Evolutionary conservation across 2,113 vertebrate species (phyloP), one percentile per base, ranked within the genome.

Genomic region (Cyanoramphus novaezelandiae): DNA sequence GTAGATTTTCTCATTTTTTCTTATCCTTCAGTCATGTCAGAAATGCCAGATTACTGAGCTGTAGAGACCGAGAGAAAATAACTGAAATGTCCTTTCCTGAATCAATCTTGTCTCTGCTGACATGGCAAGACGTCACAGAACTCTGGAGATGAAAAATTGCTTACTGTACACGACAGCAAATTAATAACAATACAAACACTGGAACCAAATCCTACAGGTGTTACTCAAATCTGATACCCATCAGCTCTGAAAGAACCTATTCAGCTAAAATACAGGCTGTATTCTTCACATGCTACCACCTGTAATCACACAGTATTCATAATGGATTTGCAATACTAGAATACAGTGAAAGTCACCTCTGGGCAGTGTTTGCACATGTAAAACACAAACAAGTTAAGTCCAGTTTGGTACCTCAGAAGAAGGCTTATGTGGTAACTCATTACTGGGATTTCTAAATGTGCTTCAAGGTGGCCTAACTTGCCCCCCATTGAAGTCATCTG

Each of bases 91-190:
- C 88, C 78, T 86, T 89, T 95, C 81, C 86, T 28, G 78, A 90
- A 91, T 95, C 78, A 90, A 76, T 83, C 71, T 80, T 75, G 71
- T 65, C 86, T 88, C 81, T 96, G 78, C 88, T 94, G 89, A 91
- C 81, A 52, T 12, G 71, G 87, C 50, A 82, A 93, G 43, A 72
- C 0, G 9, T 90, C 92, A 91, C 50, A 46, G 60, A 89, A 83
- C n/a, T 67, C 71, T n/a, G 37, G 79, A 33, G 81, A 64, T 57
- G 93, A 89, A 69, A 71, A 86, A 90, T 14, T 74, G 81, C 50
- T 71, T n/a, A 52, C 39, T 64, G 64, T 41, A 84, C 39, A 62
- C 3, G 4, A 21, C 69, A 91, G 88, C 31, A 83, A 90, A 75
- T 92, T 49, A 94, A 84, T n/a, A 52, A 37, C 21, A 67, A 28